Base-by-base conservation (phyloP, 2,888 invertebrate species). In the Meliscaeva auricollis region DNA sequence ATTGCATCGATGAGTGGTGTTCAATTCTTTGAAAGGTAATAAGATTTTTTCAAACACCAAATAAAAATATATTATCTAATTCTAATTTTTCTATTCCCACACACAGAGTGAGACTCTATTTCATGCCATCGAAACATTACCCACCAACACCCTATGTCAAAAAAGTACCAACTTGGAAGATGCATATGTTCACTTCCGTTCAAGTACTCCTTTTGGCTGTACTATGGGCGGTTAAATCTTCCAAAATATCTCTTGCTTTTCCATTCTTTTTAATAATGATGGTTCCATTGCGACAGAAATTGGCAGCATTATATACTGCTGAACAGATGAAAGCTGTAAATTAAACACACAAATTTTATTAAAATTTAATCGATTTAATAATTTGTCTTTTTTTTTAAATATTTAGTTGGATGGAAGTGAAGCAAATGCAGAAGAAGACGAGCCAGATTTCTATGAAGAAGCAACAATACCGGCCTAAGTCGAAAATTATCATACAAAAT, bases 111-210 rank as follows among this genome's bases (percentile, higher is more conserved):
- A 95, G 96, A 88, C 93, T 99, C 60, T 95, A 98, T 88, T 95
- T 99, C 90, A 97, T 98, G 95, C 99, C 99, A 0, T 97, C 97
- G 8, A 99, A 99, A 92, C 98, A 99, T 92, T 98, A 98, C 92
- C 98, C 98, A 3, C 96, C 96, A 88, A 95, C 96, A 20, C 95
- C 96, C 8, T 99, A 97, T 92, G 98, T 98, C 48, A 94, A 97
- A 88, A 94, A 96, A 92, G 98, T 98, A 48, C 96, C 96, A 87
- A 97, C 98, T 0, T 94, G 95, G 92, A 97, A 97, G 93, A 97
- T 99, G 98, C 97, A 98, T 93, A 90, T 97, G 87, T 98, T 95
- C 93, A 99, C 99, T 0, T 90, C 95, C 52, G 95, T 98, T 87
- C 99, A 99, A 93, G 92, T 97, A 73, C 90, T 95, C 2, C 96